A percentile compares a stretch with the other conserved stretches of the same genome.
Conservation (phyloP, 2,888 invertebrate species). For the Mesorhabditis spiculigera region DNA sequence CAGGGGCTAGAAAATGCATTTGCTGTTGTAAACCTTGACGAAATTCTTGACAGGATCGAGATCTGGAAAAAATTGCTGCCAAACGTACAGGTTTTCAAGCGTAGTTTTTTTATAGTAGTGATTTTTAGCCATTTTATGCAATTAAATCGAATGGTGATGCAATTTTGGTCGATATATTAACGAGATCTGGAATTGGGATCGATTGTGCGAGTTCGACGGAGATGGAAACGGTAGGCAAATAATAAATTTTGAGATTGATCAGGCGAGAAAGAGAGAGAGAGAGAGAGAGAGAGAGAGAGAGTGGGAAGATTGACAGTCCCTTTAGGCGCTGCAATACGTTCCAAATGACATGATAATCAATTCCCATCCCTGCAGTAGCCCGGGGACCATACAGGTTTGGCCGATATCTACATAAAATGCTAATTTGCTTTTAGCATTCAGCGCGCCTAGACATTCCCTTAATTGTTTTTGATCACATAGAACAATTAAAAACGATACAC, state of each 20-base stretch:
- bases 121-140: background rate
- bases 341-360: background rate
- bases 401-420: background rate
- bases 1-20: background rate
- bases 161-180: background rate
- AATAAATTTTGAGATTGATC: background rate
- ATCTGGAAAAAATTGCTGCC: background rate
- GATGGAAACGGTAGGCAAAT: background rate
- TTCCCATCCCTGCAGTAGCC: background rate
- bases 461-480: slow-evolving; percentile 1
- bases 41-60: background rate
- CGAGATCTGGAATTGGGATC: background rate
- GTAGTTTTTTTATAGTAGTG: background rate
- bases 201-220: slow-evolving; percentile 2
- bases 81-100: background rate
- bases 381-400: background rate
- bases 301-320: background rate
- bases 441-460: background rate
- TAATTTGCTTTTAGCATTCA: background rate
- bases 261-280: too few relatives aligned
- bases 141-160: background rate
- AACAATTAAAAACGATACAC: background rate
- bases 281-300: too few relatives aligned
- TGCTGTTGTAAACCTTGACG: background rate
- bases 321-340: background rate